phyloP scores from a whole-genome alignment of 2,888 invertebrate species.

The Lordiphosa fenestrarum region DNA sequence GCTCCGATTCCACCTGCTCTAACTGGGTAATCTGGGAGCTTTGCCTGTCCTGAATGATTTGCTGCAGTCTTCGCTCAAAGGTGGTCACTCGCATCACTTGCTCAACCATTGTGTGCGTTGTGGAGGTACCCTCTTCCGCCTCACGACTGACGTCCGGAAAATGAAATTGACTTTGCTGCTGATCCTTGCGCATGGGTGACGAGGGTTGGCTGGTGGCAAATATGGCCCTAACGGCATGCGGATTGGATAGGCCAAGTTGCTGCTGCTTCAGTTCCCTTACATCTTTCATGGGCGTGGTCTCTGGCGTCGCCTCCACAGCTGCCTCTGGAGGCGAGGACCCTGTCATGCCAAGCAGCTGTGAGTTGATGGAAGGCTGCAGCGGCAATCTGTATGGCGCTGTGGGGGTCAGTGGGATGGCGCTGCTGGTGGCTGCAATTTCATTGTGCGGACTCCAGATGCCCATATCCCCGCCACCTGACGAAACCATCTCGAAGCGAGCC shows the following conservation, averaged over 20 bases:
- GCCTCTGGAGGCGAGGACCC: slow-evolving; percentile 91
- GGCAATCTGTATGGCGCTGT: slow-evolving; percentile 81
- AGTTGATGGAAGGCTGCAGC: slow-evolving; percentile 69
- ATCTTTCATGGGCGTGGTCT: slow-evolving; percentile 91
- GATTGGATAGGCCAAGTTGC: slow-evolving; percentile 81
- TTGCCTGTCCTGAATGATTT: slow-evolving; percentile 66
- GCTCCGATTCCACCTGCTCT: slow-evolving; percentile 39
- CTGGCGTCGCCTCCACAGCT: slow-evolving; percentile 93
- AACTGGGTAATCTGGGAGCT: slow-evolving; percentile 48
- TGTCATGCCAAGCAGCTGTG: slow-evolving; percentile 80
- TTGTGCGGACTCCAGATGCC: slow-evolving; percentile 79
- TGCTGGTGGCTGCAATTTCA: slow-evolving; percentile 76
- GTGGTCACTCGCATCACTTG: slow-evolving; percentile 46
- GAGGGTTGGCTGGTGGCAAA: slow-evolving; percentile 83
- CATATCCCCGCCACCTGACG: slow-evolving; percentile 20
- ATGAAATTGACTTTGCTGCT: slow-evolving; percentile 82
- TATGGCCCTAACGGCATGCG: slow-evolving; percentile 86
- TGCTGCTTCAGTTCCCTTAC: slow-evolving; percentile 67
- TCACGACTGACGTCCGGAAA: slow-evolving; percentile 75
- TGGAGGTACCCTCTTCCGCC: slow-evolving; percentile 19
- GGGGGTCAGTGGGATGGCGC: slow-evolving; percentile 82
- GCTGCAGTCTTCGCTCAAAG: slow-evolving; percentile 68
- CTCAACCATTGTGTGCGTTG: slow-evolving; percentile 14
- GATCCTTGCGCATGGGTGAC: slow-evolving; percentile 85
- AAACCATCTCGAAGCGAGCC: slow-evolving; percentile 42